Evolutionary conservation across 2,888 invertebrate species (phyloP), one percentile per base, ranked within the genome.

Genomic region (Drepanosiphum platanoidis): DNA sequence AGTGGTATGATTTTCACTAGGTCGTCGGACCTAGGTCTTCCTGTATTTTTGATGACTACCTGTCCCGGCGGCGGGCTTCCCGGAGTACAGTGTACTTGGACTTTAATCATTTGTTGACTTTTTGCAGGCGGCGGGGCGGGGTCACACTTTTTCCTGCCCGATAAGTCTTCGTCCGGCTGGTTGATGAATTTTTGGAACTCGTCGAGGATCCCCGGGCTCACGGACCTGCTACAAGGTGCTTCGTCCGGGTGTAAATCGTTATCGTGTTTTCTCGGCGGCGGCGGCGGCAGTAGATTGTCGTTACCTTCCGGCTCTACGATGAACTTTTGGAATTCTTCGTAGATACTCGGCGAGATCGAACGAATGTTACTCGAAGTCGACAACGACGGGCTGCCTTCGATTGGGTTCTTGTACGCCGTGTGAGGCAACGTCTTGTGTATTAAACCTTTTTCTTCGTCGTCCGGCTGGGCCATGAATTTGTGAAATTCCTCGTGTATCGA

Each of bases 1-100:
- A 88, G 86, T 30, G 88, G 88, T 72, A 88, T 87, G 46, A 88
- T 88, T 86, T 87, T 87, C 39, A 88, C 87, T 32, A 88, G 84
- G 36, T 87, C 87, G 46, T 88, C 86, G 27, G 80, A 71, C 18
- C 64, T 86, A 39, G 84, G 75, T 58, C 77, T 84, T 75, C 66
- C 77, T 58, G 64, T 52, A 52, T 58, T 77, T 74, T 75, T 75
- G 18, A 75, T 68, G 8, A 66, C 75, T 68, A 75, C 68, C 15
- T 81, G 81, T 61, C 36, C 81, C 5, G 58, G 58, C 0, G 52
- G 39, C 9, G 74, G 66, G 58, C 39, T 75, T 75, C 66, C 74
- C 1, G 75, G 77, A 15, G 84, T 58, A 58, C 75, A 75, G 30
- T 84, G 84, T 15, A 75, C 84, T 84, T 84, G 84, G 11, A 84